Evolutionary conservation across 2,797 vertebrate species (phyloP).

Genomic region (Emydoidea blandingii): DNA sequence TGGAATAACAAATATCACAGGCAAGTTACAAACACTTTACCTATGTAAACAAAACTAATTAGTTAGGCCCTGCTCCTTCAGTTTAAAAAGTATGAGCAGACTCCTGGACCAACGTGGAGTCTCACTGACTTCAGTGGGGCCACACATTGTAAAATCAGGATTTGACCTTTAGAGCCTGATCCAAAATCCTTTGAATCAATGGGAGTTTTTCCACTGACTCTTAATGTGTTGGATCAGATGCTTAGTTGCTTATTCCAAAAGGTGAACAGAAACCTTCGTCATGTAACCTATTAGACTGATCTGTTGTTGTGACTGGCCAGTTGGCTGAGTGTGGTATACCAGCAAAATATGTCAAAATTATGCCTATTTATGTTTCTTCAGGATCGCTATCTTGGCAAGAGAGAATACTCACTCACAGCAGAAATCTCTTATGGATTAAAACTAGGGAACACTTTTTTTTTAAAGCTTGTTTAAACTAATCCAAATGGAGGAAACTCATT

Average conservation of each 20-base stretch:
- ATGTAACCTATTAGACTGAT: background rate
- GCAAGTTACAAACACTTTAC: background rate
- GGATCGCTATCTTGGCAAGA: background rate
- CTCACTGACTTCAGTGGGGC: background rate
- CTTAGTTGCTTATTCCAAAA: slow-evolving; percentile 22
- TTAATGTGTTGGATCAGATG: background rate
- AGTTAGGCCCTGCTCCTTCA: background rate
- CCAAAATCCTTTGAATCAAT: background rate
- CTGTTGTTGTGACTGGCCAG: background rate
- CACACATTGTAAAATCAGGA: background rate
- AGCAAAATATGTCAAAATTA: background rate
- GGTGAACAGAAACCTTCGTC: background rate
- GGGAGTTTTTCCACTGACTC: background rate
- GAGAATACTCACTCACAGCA: background rate
- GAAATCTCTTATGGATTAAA: background rate
- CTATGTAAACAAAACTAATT: background rate
- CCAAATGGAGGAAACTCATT: background rate
- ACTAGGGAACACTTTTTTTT: background rate
- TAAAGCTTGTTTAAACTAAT: background rate
- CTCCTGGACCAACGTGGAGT: background rate
- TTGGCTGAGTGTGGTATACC: background rate
- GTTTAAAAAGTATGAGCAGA: background rate
- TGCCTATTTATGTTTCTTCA: background rate
- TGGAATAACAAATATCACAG: background rate
- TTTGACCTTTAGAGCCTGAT: background rate